Percentiles rank a stretch among this genome's conserved stretches.
Evolutionary conservation across 2,888 invertebrate genomes (phyloP).

Genomic region (Ophion ventricosus): DNA sequence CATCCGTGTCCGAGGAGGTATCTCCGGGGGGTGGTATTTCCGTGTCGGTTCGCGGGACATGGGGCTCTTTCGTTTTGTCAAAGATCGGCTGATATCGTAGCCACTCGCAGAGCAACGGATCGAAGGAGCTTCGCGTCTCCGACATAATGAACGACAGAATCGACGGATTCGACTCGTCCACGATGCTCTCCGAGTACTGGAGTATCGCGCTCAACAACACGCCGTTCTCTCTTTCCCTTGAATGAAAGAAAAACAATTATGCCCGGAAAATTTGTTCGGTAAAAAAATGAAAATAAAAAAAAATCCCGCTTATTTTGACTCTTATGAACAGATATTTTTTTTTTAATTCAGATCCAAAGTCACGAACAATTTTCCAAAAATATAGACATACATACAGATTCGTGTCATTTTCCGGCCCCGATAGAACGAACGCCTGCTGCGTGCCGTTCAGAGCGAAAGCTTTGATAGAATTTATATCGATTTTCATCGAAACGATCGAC

Average conservation of each 20-base stretch:
- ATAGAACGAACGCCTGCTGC: conserved; percentile 85
- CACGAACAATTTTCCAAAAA: neutral
- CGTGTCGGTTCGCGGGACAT: conserved; percentile 63
- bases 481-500: conserved; percentile 81
- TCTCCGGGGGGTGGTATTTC: conserved; percentile 69
- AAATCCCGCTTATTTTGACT: neutral
- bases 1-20: conserved; percentile 76
- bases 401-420: conserved; percentile 84
- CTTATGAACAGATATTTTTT: neutral
- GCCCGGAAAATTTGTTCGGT: neutral
- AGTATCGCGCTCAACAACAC: conserved; percentile 75
- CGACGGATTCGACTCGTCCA: conserved; percentile 83
- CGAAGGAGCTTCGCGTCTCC: conserved; percentile 85
- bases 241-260: conserved; percentile 20
- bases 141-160: conserved; percentile 84
- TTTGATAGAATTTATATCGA: conserved; percentile 83
- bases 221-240: conserved; percentile 70
- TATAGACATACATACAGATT: conserved; percentile 61
- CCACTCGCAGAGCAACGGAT: conserved; percentile 88
- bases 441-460: conserved; percentile 84
- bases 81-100: conserved; percentile 85
- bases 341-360: neutral
- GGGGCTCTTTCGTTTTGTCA: conserved; percentile 72
- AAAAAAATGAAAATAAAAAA: neutral
- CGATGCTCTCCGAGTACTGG: conserved; percentile 82